Conservation (phyloP, 2,797 vertebrate genomes). For the Anisognathus igniventris region DNA sequence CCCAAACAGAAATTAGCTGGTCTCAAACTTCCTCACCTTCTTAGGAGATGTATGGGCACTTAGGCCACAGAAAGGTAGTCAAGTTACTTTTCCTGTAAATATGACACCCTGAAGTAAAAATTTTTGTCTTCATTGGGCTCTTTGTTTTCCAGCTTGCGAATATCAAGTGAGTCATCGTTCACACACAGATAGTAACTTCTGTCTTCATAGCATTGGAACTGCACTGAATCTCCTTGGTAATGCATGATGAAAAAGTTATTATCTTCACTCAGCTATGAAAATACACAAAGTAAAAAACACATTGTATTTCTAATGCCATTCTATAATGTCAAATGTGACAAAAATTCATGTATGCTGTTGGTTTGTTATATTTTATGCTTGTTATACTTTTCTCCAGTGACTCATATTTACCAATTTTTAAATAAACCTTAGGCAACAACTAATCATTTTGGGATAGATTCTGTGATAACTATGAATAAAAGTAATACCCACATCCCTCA, state of each 20-base stretch:
- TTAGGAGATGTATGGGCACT: neutral
- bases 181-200: constrained; percentile 27
- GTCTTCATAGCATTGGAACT: constrained; percentile 43
- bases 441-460: neutral
- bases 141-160: neutral
- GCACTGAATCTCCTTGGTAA: constrained; percentile 29
- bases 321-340: neutral
- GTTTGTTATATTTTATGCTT: neutral
- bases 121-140: neutral
- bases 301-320: neutral
- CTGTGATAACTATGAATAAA: neutral
- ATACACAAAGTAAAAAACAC: neutral
- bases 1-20: neutral
- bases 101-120: constrained; percentile 38
- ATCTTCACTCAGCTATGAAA: constrained; percentile 33
- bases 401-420: neutral
- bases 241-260: constrained; percentile 60
- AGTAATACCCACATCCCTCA: neutral
- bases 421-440: neutral
- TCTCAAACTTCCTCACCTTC: neutral
- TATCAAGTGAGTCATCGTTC: neutral
- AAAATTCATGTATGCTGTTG: neutral
- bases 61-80: neutral
- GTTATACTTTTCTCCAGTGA: neutral
- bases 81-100: neutral